Conservation (phyloP, 2,888 invertebrate species). For the Eubasilissa splendida region DNA sequence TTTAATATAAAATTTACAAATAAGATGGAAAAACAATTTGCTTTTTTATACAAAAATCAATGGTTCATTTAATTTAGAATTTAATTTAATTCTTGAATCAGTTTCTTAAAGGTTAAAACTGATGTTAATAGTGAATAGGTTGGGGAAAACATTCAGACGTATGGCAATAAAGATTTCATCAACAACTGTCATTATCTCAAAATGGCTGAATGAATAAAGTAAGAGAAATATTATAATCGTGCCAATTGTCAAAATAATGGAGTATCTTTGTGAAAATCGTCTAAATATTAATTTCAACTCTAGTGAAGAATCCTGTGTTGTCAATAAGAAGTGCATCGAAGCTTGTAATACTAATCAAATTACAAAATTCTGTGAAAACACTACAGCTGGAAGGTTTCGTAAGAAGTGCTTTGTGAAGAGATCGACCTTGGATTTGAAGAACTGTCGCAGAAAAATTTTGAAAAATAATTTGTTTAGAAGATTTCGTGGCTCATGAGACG, state of each 20-base stretch:
- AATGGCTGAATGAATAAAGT: constrained; percentile 45
- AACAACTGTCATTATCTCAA: constrained; percentile 36
- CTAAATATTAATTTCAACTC: constrained; percentile 28
- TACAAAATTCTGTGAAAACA: constrained; percentile 33
- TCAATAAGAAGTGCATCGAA: constrained; percentile 34
- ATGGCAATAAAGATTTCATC: background rate
- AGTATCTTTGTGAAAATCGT: constrained; percentile 46
- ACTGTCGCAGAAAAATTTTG: constrained; percentile 18
- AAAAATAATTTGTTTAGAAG: constrained; percentile 2
- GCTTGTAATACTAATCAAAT: constrained; percentile 17
- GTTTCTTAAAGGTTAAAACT: too few relatives aligned
- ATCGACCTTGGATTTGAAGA: constrained; percentile 41
- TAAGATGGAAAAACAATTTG: too few relatives aligned
- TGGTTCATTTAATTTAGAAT: too few relatives aligned
- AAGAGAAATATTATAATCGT: constrained; percentile 39
- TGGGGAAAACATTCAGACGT: too few relatives aligned
- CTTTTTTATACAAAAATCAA: too few relatives aligned
- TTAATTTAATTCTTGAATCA: too few relatives aligned
- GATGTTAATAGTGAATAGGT: too few relatives aligned
- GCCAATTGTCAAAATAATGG: constrained; percentile 53
- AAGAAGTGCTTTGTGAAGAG: constrained; percentile 48
- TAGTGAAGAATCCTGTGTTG: constrained; percentile 5
- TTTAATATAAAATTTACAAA: background rate
- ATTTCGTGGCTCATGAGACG: constrained; percentile 26
- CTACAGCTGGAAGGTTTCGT: constrained; percentile 48